A percentile compares a stretch with the other conserved stretches of the same genome.
These are phyloP conservation scores for Carterocephalus palaemon DNA, from an alignment of 2,888 invertebrate species.

Conservation along the genomic window DNA sequence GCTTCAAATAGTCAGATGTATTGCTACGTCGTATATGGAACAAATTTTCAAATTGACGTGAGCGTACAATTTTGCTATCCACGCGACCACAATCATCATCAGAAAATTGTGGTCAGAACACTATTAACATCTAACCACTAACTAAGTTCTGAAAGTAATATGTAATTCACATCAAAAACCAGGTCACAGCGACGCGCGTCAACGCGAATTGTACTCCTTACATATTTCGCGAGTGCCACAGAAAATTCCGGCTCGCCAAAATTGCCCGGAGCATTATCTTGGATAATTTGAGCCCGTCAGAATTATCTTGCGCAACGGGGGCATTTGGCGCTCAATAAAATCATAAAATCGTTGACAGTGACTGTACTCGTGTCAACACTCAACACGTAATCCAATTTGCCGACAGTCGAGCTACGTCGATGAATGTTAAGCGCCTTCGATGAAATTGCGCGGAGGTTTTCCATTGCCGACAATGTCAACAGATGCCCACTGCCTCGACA, in stretches of 20 bases:
- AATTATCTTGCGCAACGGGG: constrained; percentile 48
- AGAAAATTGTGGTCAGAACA: too few relatives aligned
- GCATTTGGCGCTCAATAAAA: constrained; percentile 61
- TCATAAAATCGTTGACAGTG: constrained; percentile 65
- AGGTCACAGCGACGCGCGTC: too few relatives aligned
- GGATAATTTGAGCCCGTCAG: constrained; percentile 15
- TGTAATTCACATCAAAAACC: too few relatives aligned
- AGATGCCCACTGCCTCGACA: constrained; percentile 15
- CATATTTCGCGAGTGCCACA: not conserved
- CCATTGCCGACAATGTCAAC: constrained; percentile 27
- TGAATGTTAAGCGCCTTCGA: constrained; percentile 63
- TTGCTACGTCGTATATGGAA: too few relatives aligned
- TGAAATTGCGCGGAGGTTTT: constrained; percentile 51
- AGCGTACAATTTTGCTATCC: too few relatives aligned
- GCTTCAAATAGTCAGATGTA: too few relatives aligned
- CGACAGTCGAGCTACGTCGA: constrained; percentile 48
- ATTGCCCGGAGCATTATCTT: constrained; percentile 28
- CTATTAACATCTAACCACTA: too few relatives aligned
- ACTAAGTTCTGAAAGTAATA: too few relatives aligned
- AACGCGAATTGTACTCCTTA: too few relatives aligned
- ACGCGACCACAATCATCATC: too few relatives aligned
- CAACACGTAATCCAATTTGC: constrained; percentile 74
- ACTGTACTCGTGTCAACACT: constrained; percentile 45
- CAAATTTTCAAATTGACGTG: too few relatives aligned
- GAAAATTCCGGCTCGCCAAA: constrained; percentile 14